phyloP scores from a whole-genome alignment of 2,113 vertebrate genomes.

The Epinephelus lanceolatus region DNA sequence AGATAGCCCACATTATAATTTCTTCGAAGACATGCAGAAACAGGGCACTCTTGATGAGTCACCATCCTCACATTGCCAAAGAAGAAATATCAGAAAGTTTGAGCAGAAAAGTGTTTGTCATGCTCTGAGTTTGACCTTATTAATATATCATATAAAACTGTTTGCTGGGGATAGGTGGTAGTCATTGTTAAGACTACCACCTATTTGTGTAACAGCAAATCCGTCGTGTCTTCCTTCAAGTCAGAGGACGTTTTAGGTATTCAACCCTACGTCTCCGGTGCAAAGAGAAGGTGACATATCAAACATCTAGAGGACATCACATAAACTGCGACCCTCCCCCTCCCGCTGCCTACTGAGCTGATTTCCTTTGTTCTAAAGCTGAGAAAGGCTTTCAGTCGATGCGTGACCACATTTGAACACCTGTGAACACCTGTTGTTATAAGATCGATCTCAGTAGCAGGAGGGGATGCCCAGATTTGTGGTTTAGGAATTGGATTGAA shows the following conservation, averaged over 20 bases:
- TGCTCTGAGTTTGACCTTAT: conserved; percentile 13
- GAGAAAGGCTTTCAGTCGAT: conserved; percentile 63
- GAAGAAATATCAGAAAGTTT: conserved; percentile 29
- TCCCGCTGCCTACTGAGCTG: conserved; percentile 57
- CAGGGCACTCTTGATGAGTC: conserved; percentile 3
- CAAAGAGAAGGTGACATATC: conserved; percentile 68
- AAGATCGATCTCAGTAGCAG: conserved; percentile 71
- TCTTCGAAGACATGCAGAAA: conserved; percentile 38
- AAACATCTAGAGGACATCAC: conserved; percentile 66
- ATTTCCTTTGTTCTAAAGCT: conserved; percentile 74
- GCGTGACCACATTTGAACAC: conserved; percentile 69
- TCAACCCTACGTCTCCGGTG: conserved; percentile 32
- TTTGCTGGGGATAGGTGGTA: neutral
- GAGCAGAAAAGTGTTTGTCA: neutral
- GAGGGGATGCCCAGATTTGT: conserved; percentile 68
- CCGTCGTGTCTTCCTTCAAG: conserved; percentile 2
- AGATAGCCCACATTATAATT: conserved; percentile 41
- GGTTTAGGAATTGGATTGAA: conserved; percentile 71
- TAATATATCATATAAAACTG: conserved; percentile 21
- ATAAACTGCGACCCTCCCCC: conserved; percentile 45
- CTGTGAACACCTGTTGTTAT: conserved; percentile 75
- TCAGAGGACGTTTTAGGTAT: conserved; percentile 37
- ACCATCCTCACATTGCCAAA: neutral
- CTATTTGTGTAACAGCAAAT: neutral
- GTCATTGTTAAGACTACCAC: neutral